phyloP scores from a whole-genome alignment of 2,888 invertebrate species.

The Scaptomyza polygonia region DNA sequence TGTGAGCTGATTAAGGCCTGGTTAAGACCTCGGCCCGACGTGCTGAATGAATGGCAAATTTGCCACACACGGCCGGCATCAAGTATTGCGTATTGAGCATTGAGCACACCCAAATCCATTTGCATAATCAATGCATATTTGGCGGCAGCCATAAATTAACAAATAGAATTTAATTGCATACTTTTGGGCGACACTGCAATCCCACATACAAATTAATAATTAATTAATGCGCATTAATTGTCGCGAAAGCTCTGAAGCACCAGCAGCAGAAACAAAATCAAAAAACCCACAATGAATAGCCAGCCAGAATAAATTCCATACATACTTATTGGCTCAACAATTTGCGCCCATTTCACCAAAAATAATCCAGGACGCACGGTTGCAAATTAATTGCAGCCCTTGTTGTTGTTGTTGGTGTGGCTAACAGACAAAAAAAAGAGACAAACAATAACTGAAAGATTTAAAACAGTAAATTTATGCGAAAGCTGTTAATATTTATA shows the following conservation, averaged over 20 bases:
- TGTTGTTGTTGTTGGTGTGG: slow-evolving; percentile 52
- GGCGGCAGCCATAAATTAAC: slow-evolving; percentile 74
- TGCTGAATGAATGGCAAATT: slow-evolving; percentile 32
- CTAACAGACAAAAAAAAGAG: slow-evolving; percentile 24
- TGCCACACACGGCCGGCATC: slow-evolving; percentile 11
- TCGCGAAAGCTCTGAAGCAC: slow-evolving; percentile 32
- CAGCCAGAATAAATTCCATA: slow-evolving; percentile 55
- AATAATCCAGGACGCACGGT: slow-evolving; percentile 42
- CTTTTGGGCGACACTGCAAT: slow-evolving; percentile 57
- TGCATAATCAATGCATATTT: slow-evolving; percentile 78
- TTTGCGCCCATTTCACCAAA: neutral
- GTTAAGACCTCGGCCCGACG: slow-evolving; percentile 44
- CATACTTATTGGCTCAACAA: slow-evolving; percentile 50
- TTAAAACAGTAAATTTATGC: slow-evolving; percentile 60
- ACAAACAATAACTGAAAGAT: slow-evolving; percentile 22
- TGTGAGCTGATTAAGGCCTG: slow-evolving; percentile 53
- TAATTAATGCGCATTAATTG: slow-evolving; percentile 79
- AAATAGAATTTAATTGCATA: slow-evolving; percentile 81
- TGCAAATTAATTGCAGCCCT: slow-evolving; percentile 69
- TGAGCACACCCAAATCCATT: slow-evolving; percentile 61
- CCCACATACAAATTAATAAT: slow-evolving; percentile 73
- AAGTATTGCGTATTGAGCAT: slow-evolving; percentile 9
- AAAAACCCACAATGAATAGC: slow-evolving; percentile 61
- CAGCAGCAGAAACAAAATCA: slow-evolving; percentile 49
- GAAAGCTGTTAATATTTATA: slow-evolving; percentile 59